Evolutionary conservation across 2,113 vertebrate species (phyloP).

Genomic region (Rissa tridactyla): DNA sequence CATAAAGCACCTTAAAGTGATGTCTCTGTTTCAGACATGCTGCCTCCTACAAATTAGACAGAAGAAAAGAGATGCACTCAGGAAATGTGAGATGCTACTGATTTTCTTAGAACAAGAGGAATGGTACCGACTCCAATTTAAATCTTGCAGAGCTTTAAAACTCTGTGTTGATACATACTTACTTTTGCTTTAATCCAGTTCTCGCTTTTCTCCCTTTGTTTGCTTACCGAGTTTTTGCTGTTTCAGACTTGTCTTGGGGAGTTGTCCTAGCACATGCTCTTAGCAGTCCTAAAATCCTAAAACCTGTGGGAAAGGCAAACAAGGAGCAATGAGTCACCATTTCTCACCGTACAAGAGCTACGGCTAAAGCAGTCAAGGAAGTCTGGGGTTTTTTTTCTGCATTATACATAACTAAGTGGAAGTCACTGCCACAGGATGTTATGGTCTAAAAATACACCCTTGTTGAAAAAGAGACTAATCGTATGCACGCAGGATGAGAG

Average conservation of each 20-base stretch:
- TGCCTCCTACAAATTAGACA: not conserved
- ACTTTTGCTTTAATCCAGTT: conserved; percentile 7
- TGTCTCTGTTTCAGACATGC: not conserved
- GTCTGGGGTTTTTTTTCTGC: not conserved
- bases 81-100: not conserved
- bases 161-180: not conserved
- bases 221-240: not conserved
- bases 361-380: not conserved
- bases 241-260: not conserved
- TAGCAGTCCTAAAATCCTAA: not conserved
- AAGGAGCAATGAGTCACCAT: not conserved
- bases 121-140: not conserved
- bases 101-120: not conserved
- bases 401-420: not conserved
- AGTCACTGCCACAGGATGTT: not conserved
- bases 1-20: not conserved
- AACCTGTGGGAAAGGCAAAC: not conserved
- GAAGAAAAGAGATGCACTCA: not conserved
- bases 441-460: not conserved
- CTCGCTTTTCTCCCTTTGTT: not conserved
- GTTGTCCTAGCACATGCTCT: not conserved
- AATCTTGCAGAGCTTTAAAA: not conserved
- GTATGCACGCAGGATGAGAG: not conserved
- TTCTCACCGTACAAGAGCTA: not conserved
- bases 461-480: not conserved